Base-by-base conservation (phyloP, 2,888 invertebrate genomes). In the Escarpia spicata region DNA sequence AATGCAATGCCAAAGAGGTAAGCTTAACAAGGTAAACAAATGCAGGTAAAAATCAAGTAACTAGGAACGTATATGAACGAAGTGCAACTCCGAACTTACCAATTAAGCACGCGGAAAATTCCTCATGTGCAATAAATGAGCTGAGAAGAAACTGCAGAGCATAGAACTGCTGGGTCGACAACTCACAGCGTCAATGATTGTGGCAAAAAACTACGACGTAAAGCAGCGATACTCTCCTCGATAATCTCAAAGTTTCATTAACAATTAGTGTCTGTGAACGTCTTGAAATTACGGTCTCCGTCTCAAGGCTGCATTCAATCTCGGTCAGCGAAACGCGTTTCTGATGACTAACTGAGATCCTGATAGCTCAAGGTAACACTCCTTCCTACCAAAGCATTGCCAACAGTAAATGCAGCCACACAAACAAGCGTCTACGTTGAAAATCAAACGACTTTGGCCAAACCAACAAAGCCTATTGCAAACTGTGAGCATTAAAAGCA, bases 31-130 rank as follows among this genome's bases (percentile, higher is more conserved):
- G 75, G 75, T 19, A 26, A 75, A 75, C 75, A 75, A 75, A 75
- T 26, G 4, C 75, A 75, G 75, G 75, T 19, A 75, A 26, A 75
- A 75, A 75, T 26, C 75, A 75, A 75, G 75, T 75, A 75, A 75
- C 75, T 75, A 75, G 19, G 75, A 75, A 75, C 75, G 26, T 75
- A 75, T 19, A 75, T 26, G 75, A 75, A 75, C 75, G 75, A 75
- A 75, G 75, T 75, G 75, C 75, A 75, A 75, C 75, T 75, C 26
- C 19, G 75, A 75, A 75, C 75, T 75, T 75, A 75, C 75, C 75
- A 75, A 75, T 75, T 75, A 75, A 75, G 75, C n/a, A 75, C 75
- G 75, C n/a, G 75, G 75, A 75, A 75, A 75, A n/a, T 75, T 75
- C 75, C 75, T 75, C 75, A 26, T 75, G 75, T 75, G 75, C 75